Evolutionary conservation across 2,888 invertebrate genomes (phyloP), one percentile per base, ranked within the genome.

Genomic region (Harpalus rubripes): DNA sequence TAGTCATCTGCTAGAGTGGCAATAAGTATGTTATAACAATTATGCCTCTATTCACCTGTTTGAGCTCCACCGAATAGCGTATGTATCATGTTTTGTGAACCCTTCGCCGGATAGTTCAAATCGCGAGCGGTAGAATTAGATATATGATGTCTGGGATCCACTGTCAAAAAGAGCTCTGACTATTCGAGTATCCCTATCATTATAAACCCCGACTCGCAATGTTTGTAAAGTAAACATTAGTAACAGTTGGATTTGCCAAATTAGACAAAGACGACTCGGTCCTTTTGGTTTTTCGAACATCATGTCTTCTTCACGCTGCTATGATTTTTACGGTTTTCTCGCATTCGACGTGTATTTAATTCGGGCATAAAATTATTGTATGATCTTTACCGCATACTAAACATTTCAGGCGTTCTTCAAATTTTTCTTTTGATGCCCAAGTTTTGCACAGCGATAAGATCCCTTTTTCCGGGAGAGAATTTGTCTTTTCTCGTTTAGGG

Each of bases 371-470:
- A 16, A 89, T 32, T 7, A 86, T 22, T 4, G 85, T 85, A 84
- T 89, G 88, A 61, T 79, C 63, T 16, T 85, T 83, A 15, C 85
- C 79, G 74, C 88, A 89, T 15, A 88, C 41, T 8, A 87, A 61
- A 84, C 88, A 89, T 80, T 87, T 15, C n/a, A 87, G 18, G 32
- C 86, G 85, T 7, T 22, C 59, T 63, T 84, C 83, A 85, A 89
- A 41, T 85, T 86, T 56, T 61, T 85, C 15, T 86, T 78, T n/a
- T 68, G 32, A 85, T 88, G 88, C 16, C 87, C 87, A n/a, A 39
- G 8, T 68, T 85, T 86, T 0, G 88, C 58, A 85, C 88, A 89
- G 10, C 84, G 52, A 85, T 87, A 88, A 87, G 88, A 88, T 3
- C n/a, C 86, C 87, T 1, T 85, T 82, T 80, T 85, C 59, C n/a